Percentiles rank a stretch among this genome's conserved stretches.
Conservation (phyloP, 2,113 vertebrate genomes). For the Prochilodus magdalenae region DNA sequence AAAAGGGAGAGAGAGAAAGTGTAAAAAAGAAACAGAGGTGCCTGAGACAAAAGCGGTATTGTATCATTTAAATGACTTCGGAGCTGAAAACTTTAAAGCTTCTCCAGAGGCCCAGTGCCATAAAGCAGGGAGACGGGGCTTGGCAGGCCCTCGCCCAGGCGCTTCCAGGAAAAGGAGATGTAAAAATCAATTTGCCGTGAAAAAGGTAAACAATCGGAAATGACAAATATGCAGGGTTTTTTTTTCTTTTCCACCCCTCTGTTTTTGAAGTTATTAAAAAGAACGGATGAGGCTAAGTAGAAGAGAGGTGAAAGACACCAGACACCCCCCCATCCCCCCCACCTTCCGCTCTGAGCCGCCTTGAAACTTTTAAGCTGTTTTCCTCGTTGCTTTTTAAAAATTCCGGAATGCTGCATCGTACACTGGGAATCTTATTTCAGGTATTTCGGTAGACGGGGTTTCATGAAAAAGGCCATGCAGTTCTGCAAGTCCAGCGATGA, state of each 20-base stretch:
- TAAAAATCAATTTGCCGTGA: slow-evolving; percentile 84
- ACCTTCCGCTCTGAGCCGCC: not conserved
- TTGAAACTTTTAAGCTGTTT: slow-evolving; percentile 58
- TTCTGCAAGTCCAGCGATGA: not conserved
- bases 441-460: too few species aligned
- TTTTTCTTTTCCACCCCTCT: slow-evolving; percentile 65
- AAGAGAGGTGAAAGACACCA: slow-evolving; percentile 67
- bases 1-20: slow-evolving; percentile 38
- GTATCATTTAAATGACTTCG: slow-evolving; percentile 80
- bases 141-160: slow-evolving; percentile 72
- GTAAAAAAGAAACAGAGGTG: slow-evolving; percentile 64
- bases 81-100: slow-evolving; percentile 80
- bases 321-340: slow-evolving; percentile 5
- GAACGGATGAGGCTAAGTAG: slow-evolving; percentile 63
- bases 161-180: slow-evolving; percentile 84
- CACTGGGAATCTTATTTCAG: too few species aligned
- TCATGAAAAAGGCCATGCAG: too few species aligned
- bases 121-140: slow-evolving; percentile 78
- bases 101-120: slow-evolving; percentile 77
- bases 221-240: slow-evolving; percentile 79
- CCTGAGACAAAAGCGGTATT: slow-evolving; percentile 81
- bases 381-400: slow-evolving; percentile 23
- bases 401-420: not conserved
- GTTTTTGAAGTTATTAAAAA: slow-evolving; percentile 71
- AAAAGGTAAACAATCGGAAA: slow-evolving; percentile 84